These are phyloP conservation scores for Rhinichthys klamathensis DNA, from an alignment of 2,113 vertebrate species.

Conservation along the genomic window DNA sequence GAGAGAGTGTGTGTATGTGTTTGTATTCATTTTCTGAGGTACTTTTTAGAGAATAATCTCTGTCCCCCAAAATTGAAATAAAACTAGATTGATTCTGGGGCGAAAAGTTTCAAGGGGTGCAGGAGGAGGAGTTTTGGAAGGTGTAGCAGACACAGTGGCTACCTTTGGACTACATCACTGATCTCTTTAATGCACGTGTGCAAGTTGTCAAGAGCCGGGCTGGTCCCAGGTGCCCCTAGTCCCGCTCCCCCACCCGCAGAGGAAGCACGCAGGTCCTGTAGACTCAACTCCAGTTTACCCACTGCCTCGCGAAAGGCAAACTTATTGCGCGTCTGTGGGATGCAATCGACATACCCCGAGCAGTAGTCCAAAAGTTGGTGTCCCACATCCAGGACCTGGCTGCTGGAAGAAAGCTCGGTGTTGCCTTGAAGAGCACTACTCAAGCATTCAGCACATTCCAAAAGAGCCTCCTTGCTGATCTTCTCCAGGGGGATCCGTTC, in stretches of 20 bases:
- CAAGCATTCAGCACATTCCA: slow-evolving; percentile 90
- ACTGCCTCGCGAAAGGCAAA: slow-evolving; percentile 98
- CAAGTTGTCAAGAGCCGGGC: slow-evolving; percentile 92
- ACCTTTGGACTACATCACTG: slow-evolving; percentile 98
- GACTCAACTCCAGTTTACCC: slow-evolving; percentile 94
- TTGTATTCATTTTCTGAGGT: slow-evolving; percentile 77
- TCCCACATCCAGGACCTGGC: slow-evolving; percentile 93
- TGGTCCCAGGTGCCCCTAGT: slow-evolving; percentile 77
- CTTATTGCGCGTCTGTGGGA: slow-evolving; percentile 97
- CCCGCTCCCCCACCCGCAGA: slow-evolving; percentile 79
- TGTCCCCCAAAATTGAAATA: slow-evolving; percentile 60
- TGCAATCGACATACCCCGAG: slow-evolving; percentile 98
- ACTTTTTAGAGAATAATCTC: slow-evolving; percentile 66
- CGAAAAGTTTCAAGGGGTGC: slow-evolving; percentile 40
- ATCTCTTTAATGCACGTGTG: slow-evolving; percentile 96
- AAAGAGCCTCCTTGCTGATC: slow-evolving; percentile 90
- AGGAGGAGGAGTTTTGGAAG: slow-evolving; percentile 63
- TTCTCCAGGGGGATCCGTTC: slow-evolving; percentile 88
- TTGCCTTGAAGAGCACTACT: slow-evolving; percentile 81
- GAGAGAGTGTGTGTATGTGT: slow-evolving; percentile 26
- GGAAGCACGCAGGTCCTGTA: slow-evolving; percentile 96
- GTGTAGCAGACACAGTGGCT: slow-evolving; percentile 82
- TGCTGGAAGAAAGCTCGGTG: slow-evolving; percentile 86
- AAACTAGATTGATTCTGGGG: slow-evolving; percentile 37
- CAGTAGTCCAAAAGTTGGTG: slow-evolving; percentile 97